Evolutionary conservation across 2,797 vertebrate species (phyloP).

Genomic region (Artibeus jamaicensis): DNA sequence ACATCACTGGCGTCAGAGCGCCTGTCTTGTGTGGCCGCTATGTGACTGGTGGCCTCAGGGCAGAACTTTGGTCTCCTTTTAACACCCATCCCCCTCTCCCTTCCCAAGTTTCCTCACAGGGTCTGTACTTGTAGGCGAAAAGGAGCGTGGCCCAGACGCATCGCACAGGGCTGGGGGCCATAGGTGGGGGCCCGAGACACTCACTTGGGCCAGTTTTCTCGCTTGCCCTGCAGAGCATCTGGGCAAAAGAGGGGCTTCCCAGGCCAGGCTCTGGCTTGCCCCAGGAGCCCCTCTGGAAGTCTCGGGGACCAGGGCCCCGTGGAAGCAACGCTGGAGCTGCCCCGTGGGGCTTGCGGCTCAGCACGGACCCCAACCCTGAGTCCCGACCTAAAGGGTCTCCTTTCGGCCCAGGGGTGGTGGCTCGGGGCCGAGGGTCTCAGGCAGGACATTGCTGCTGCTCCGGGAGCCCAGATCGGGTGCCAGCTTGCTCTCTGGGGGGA

Average conservation of each 20-base stretch:
- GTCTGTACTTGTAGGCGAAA: background rate
- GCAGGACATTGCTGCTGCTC: constrained; percentile 91
- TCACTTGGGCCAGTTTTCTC: rapidly evolving
- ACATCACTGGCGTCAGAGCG: background rate
- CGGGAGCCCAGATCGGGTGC: constrained; percentile 91
- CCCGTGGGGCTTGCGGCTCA: background rate
- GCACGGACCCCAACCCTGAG: background rate
- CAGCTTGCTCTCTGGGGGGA: constrained; percentile 76
- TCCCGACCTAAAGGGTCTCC: constrained; percentile 63
- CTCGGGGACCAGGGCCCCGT: background rate
- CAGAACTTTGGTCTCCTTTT: rapidly evolving
- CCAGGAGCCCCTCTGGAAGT: too few species aligned
- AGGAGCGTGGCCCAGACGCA: background rate
- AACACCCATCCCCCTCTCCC: rapidly evolving
- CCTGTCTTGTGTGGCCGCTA: background rate
- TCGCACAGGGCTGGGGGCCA: background rate
- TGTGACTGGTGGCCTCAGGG: background rate
- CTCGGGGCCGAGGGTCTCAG: constrained; percentile 88
- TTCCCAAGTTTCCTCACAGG: background rate
- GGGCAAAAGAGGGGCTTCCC: background rate
- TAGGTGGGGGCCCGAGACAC: background rate
- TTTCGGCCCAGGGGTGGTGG: constrained; percentile 87
- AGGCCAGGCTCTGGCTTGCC: rapidly evolving
- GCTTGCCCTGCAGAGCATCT: rapidly evolving
- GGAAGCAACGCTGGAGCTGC: background rate